A percentile compares a stretch with the other conserved stretches of the same genome.
Evolutionary conservation across 2,797 vertebrate species (phyloP).

Genomic region (Crenuchus spilurus): DNA sequence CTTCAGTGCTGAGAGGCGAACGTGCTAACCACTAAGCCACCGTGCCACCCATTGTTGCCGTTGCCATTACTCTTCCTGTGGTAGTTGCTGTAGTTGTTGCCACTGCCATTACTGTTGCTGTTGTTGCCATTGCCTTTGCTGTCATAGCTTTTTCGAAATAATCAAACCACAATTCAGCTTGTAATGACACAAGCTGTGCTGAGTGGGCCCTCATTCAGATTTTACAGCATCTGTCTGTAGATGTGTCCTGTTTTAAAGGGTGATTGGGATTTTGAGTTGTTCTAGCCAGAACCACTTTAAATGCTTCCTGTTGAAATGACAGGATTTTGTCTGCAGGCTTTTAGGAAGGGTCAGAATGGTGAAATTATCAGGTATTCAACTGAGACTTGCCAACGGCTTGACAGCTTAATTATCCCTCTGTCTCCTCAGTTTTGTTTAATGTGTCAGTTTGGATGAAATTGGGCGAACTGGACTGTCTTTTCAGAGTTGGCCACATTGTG

Average conservation of each 20-base stretch:
- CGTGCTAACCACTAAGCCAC: too few relatives aligned
- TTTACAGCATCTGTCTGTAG: neutral
- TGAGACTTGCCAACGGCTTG: conserved; percentile 58
- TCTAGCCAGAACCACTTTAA: conserved; percentile 39
- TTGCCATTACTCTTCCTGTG: too few relatives aligned
- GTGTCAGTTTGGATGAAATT: conserved; percentile 55
- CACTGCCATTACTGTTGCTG: neutral
- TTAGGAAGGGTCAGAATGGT: conserved; percentile 53
- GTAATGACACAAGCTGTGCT: conserved; percentile 29
- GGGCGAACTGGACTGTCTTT: conserved; percentile 48
- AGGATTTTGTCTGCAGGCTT: conserved; percentile 51
- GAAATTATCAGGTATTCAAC: conserved; percentile 59
- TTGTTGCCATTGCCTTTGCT: neutral
- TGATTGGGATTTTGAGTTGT: conserved; percentile 34
- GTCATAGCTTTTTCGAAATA: conserved; percentile 18
- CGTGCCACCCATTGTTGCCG: too few relatives aligned
- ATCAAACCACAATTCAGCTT: conserved; percentile 31
- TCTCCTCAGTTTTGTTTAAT: conserved; percentile 53
- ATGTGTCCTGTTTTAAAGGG: conserved; percentile 30
- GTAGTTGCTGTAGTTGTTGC: too few relatives aligned
- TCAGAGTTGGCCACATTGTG: conserved; percentile 40
- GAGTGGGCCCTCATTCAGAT: neutral
- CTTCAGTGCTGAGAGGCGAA: too few relatives aligned
- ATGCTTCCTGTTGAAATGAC: conserved; percentile 45
- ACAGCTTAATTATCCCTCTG: conserved; percentile 59